A percentile compares a stretch with the other conserved stretches of the same genome.
These are phyloP conservation scores for Saguinus imperator DNA, from an alignment of 2,113 vertebrate genomes.

Conservation along the genomic window DNA sequence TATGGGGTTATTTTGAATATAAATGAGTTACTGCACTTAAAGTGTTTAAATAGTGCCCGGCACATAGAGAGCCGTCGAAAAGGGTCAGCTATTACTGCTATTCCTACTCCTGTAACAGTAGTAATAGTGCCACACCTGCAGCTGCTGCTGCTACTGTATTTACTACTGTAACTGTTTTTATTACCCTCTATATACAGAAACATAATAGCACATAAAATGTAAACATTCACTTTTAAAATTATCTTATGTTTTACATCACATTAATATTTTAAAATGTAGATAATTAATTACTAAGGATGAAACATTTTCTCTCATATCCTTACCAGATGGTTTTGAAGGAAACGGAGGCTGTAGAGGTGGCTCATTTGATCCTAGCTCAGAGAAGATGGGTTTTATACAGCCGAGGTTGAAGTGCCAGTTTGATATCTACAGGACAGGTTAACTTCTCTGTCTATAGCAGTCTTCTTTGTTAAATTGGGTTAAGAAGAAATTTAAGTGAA, in stretches of 20 bases:
- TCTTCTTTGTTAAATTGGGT: not conserved
- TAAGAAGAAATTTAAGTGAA: not conserved
- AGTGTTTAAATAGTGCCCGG: not conserved
- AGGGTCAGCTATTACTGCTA: not conserved
- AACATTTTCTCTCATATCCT: not conserved
- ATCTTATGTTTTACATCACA: not conserved
- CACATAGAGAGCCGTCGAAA: not conserved
- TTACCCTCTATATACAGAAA: not conserved
- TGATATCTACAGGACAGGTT: not conserved
- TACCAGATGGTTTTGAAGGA: not conserved
- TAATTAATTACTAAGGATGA: not conserved
- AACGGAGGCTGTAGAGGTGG: not conserved
- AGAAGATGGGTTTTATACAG: not conserved
- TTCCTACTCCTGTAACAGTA: not conserved
- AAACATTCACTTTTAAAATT: not conserved
- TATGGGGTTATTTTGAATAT: not conserved
- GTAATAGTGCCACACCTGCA: not conserved
- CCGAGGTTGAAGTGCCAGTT: not conserved
- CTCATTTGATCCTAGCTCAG: not conserved
- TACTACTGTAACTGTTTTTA: not conserved
- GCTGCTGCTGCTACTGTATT: too few species aligned
- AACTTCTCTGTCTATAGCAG: too few species aligned
- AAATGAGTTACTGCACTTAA: not conserved
- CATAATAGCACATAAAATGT: not conserved
- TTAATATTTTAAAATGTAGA: not conserved